A percentile compares a stretch with the other conserved stretches of the same genome.
phyloP scores from a whole-genome alignment of 1,140 invertebrate genomes.

The Neodiprion fabricii region DNA sequence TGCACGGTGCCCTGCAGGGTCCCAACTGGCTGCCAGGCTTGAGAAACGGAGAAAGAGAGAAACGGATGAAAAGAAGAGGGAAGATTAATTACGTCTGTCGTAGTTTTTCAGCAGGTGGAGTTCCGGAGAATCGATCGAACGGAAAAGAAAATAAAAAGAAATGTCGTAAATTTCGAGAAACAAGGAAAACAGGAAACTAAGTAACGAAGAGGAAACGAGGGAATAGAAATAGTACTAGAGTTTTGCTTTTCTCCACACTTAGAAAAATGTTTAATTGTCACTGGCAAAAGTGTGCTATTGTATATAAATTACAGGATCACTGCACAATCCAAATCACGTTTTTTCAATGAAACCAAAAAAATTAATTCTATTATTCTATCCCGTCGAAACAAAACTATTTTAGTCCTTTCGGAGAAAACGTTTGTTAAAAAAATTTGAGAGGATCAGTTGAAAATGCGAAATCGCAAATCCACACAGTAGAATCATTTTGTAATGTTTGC shows the following conservation, averaged over 20 bases:
- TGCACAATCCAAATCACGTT: no score
- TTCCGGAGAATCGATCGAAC: neutral
- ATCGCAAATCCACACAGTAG: no score
- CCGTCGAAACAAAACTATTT: no score
- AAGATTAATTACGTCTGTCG: slow-evolving; percentile 11
- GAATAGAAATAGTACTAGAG: slow-evolving; percentile 12
- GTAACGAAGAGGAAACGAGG: neutral
- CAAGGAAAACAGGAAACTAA: neutral
- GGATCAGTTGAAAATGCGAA: no score
- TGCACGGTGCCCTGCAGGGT: neutral
- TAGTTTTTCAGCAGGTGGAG: slow-evolving; percentile 12
- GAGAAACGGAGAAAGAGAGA: slow-evolving; percentile 20
- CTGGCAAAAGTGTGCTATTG: no score
- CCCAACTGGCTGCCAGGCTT: neutral
- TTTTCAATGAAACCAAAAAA: no score
- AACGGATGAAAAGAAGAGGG: slow-evolving; percentile 16
- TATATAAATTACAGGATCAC: no score
- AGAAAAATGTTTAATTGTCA: neutral
- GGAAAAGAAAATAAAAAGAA: no score
- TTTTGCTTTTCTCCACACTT: slow-evolving; percentile 12
- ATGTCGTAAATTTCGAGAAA: neutral
- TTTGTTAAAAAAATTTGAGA: no score
- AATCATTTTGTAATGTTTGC: no score
- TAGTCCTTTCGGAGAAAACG: no score
- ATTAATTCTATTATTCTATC: no score